Evolutionary conservation across 2,113 vertebrate species (phyloP).

Genomic region (Poecilia latipinna): DNA sequence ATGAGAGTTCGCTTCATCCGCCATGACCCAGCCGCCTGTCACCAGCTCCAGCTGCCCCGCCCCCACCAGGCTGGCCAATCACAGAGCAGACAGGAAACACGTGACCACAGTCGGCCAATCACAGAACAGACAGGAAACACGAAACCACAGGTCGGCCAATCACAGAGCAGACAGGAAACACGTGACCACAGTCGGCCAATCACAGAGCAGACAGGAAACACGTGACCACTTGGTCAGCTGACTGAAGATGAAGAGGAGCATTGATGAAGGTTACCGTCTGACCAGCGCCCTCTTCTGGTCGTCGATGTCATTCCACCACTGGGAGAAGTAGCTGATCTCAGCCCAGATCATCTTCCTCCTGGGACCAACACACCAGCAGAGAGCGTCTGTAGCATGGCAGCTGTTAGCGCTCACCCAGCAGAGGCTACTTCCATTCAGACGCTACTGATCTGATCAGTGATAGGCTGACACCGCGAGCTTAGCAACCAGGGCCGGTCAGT

Average conservation of each 20-base stretch:
- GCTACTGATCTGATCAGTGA: too few species aligned
- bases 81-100: slow-evolving; percentile 33
- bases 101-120: slow-evolving; percentile 76
- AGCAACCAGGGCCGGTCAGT: too few species aligned
- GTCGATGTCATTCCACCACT: slow-evolving; percentile 91
- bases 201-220: too few species aligned
- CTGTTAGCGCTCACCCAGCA: too few species aligned
- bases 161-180: too few species aligned
- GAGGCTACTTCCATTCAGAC: too few species aligned
- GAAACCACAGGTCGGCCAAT: neutral
- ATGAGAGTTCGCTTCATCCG: slow-evolving; percentile 90
- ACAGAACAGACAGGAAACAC: slow-evolving; percentile 6
- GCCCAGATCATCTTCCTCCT: slow-evolving; percentile 92
- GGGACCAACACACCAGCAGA: neutral
- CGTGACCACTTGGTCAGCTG: too few species aligned
- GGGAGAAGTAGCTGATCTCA: slow-evolving; percentile 92
- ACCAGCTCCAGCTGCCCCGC: slow-evolving; percentile 90
- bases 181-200: neutral
- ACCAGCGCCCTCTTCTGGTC: slow-evolving; percentile 86
- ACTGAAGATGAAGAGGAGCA: neutral
- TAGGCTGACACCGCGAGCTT: too few species aligned
- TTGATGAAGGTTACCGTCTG: slow-evolving; percentile 80
- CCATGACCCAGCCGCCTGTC: slow-evolving; percentile 96
- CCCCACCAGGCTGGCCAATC: slow-evolving; percentile 83
- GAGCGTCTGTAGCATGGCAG: too few species aligned